Evolutionary conservation across 2,797 vertebrate species (phyloP).

Genomic region (Ficedula albicollis): DNA sequence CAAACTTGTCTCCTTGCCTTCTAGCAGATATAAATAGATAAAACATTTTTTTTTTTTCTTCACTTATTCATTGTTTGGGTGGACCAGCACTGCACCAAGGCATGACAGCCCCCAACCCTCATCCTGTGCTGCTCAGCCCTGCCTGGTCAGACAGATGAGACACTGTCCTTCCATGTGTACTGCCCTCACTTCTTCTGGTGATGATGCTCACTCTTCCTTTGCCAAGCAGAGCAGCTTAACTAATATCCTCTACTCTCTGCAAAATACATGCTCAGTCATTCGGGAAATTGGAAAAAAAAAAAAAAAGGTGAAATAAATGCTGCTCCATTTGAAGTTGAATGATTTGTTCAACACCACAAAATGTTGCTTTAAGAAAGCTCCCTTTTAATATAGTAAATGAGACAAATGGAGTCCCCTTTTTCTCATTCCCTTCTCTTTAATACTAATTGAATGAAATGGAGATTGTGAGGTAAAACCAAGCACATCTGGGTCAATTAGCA

Average conservation of each 20-base stretch:
- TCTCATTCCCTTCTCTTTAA: constrained; percentile 36
- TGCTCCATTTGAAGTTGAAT: background rate
- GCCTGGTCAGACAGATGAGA: background rate
- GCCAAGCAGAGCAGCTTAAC: background rate
- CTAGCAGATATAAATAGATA: background rate
- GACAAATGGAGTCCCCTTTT: constrained; percentile 9
- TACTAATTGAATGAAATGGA: constrained; percentile 40
- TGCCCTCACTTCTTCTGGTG: background rate
- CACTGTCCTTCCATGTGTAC: background rate
- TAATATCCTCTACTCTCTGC: background rate
- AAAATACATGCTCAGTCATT: background rate
- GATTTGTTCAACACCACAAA: constrained; percentile 21
- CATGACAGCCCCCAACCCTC: background rate
- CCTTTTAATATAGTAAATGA: constrained; percentile 10
- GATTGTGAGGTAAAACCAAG: constrained; percentile 53
- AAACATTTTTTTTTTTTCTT: background rate
- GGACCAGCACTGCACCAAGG: background rate
- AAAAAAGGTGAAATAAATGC: background rate
- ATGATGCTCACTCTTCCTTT: background rate
- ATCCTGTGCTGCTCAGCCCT: background rate
- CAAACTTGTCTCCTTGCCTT: background rate
- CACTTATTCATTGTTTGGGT: background rate
- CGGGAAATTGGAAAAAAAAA: background rate
- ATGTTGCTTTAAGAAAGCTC: constrained; percentile 25
- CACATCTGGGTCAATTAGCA: constrained; percentile 70